A percentile compares a stretch with the other conserved stretches of the same genome.
phyloP scores from a whole-genome alignment of 2,888 invertebrate species.

The Chouioia cunea region DNA sequence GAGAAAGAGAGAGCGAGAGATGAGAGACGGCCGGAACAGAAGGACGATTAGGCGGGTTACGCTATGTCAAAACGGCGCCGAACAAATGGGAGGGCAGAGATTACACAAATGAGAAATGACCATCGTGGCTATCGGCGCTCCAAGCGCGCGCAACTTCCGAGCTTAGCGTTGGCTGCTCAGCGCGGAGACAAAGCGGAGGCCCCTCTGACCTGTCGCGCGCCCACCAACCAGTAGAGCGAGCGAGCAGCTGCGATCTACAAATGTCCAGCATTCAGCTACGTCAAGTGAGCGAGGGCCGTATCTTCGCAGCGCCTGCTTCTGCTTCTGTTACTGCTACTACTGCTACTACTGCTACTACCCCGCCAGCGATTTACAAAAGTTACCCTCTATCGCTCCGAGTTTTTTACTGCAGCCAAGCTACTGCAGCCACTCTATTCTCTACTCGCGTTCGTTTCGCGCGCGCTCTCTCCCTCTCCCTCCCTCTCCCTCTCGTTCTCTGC shows the following conservation, averaged over 20 bases:
- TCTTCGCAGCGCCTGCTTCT: no score
- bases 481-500: no score
- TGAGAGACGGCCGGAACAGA: conserved; percentile 18
- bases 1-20: conserved; percentile 3
- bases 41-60: conserved; percentile 53
- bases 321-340: no score
- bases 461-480: neutral
- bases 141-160: conserved; percentile 45
- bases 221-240: conserved; percentile 21
- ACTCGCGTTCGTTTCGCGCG: no score
- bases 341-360: conserved; percentile 18
- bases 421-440: no score
- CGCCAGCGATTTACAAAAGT: conserved; percentile 43
- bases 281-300: conserved; percentile 30
- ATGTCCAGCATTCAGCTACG: conserved; percentile 46
- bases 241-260: conserved; percentile 42
- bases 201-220: neutral
- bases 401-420: no score
- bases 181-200: conserved; percentile 6
- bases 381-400: neutral
- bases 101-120: conserved; percentile 69
- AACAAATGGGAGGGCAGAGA: conserved; percentile 63
- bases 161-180: conserved; percentile 16
- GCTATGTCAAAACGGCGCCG: conserved; percentile 59
- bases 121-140: conserved; percentile 59